Evolutionary conservation across 1,140 invertebrate species (phyloP).

Genomic region (Macrostomum lignano): DNA sequence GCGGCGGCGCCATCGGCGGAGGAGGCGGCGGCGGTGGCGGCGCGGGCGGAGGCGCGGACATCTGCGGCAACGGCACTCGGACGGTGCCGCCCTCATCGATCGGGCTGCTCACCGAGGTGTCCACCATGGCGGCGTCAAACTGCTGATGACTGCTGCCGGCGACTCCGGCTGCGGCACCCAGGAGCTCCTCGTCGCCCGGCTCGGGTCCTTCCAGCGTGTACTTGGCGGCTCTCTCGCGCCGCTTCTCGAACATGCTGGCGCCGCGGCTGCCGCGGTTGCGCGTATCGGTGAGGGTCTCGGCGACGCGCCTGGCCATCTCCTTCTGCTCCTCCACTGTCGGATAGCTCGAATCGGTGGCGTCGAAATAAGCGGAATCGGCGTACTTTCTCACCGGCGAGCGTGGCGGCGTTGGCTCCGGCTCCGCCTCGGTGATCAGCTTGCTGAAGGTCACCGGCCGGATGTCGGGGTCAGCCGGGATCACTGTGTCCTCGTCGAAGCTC

Average conservation of each 20-base stretch:
- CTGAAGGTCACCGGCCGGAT: neutral
- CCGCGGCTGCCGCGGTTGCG: neutral
- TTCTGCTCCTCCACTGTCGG: constrained; percentile 82
- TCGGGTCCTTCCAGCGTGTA: constrained; percentile 1
- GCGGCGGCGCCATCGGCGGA: neutral
- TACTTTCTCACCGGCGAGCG: constrained; percentile 53
- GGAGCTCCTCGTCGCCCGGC: neutral
- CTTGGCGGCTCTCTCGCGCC: constrained; percentile 2
- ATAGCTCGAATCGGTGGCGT: constrained; percentile 41
- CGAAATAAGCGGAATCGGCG: constrained; percentile 68
- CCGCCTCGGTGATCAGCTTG: neutral
- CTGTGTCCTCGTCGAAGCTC: neutral
- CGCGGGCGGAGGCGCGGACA: neutral
- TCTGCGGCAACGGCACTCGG: neutral
- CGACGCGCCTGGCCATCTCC: constrained; percentile 42
- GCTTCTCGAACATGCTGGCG: constrained; percentile 4
- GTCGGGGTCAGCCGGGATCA: neutral
- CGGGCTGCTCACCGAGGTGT: neutral
- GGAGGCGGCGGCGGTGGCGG: constrained; percentile 1
- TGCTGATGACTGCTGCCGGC: neutral
- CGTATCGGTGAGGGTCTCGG: neutral
- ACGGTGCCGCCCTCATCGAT: too few relatives aligned
- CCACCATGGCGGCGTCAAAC: neutral
- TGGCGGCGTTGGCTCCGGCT: too few relatives aligned
- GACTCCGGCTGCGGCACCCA: neutral